phyloP scores from a whole-genome alignment of 2,797 vertebrate genomes.

The Echiichthys vipera region DNA sequence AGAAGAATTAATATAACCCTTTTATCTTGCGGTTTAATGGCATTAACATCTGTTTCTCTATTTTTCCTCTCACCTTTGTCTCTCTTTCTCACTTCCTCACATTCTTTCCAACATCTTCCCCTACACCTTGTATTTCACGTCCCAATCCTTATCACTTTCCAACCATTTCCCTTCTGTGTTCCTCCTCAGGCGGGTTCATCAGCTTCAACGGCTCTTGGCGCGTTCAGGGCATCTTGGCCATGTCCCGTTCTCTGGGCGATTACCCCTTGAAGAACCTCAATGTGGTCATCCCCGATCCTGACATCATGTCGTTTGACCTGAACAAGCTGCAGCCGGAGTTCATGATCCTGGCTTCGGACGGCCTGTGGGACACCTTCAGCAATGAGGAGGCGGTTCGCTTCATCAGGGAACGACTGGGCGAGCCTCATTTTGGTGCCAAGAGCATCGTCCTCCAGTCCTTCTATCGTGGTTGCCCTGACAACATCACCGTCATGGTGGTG shows the following conservation, averaged over 20 bases:
- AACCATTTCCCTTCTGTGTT: conserved; percentile 11
- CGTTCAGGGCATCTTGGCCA: conserved; percentile 97
- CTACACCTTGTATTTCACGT: background rate
- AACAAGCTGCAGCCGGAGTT: conserved; percentile 98
- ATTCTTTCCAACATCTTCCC: background rate
- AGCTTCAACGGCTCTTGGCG: conserved; percentile 99
- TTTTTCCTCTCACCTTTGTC: conserved; percentile 19
- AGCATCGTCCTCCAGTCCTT: conserved; percentile 97
- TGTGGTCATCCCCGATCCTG: conserved; percentile 94
- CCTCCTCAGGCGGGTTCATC: conserved; percentile 94
- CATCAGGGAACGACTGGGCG: conserved; percentile 97
- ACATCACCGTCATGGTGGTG: conserved; percentile 99
- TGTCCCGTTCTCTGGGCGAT: conserved; percentile 97
- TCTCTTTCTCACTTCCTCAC: background rate
- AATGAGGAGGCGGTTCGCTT: conserved; percentile 98
- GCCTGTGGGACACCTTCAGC: conserved; percentile 99
- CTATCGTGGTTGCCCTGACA: conserved; percentile 96
- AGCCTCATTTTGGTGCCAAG: conserved; percentile 96
- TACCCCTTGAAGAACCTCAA: conserved; percentile 98
- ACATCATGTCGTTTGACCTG: conserved; percentile 96
- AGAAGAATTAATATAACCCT: conserved; percentile 9
- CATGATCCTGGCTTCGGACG: conserved; percentile 98
- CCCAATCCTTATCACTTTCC: conserved; percentile 17
- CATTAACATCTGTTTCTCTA: conserved; percentile 18
- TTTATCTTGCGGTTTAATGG: background rate